Evolutionary conservation across 2,113 vertebrate species (phyloP).

Genomic region (Mirza zaza): DNA sequence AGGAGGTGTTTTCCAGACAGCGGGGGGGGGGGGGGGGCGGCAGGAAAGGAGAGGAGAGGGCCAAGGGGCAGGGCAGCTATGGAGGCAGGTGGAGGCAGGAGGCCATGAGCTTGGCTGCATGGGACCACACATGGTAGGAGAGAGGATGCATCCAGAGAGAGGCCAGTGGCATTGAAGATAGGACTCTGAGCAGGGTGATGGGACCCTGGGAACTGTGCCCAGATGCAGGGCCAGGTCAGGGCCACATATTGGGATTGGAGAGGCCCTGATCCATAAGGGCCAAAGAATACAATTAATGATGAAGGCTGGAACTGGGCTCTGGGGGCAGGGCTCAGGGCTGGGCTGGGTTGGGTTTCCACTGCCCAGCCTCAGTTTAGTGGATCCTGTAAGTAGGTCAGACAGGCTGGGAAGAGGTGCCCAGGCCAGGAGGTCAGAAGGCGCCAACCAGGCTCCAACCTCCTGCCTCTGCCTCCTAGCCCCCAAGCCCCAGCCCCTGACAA

Average conservation of each 20-base stretch:
- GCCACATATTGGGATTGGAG: neutral
- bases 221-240: neutral
- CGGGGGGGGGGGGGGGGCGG: neutral
- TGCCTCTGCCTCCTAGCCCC: neutral
- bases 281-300: neutral
- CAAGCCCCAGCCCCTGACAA: neutral
- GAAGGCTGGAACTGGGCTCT: neutral
- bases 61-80: rapidly evolving
- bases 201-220: neutral
- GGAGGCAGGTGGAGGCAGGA: neutral
- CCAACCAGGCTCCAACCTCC: neutral
- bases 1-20: neutral
- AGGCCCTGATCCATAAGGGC: neutral
- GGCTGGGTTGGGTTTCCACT: neutral
- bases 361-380: neutral
- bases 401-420: neutral
- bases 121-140: neutral
- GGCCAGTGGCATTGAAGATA: neutral
- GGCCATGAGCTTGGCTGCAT: neutral
- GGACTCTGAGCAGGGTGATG: neutral
- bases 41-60: neutral
- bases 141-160: neutral
- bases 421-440: rapidly evolving
- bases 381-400: neutral
- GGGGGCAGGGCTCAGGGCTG: neutral